Evolutionary conservation across 2,113 vertebrate genomes (phyloP).

Genomic region (Romanogobio albipinnatus): DNA sequence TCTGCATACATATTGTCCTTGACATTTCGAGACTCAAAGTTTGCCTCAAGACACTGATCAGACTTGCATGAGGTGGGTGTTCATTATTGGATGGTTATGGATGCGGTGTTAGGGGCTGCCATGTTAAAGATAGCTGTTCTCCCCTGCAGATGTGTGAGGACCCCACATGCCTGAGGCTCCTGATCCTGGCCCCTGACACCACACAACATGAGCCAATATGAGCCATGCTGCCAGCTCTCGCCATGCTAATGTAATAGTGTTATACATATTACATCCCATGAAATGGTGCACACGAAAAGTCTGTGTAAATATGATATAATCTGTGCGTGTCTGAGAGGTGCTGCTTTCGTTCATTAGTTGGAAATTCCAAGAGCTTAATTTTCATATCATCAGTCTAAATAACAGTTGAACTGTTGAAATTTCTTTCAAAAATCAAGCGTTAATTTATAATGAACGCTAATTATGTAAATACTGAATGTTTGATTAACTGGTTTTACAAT

Average conservation of each 20-base stretch:
- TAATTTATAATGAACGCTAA: too few species aligned
- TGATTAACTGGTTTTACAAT: too few species aligned
- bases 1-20: constrained; percentile 7
- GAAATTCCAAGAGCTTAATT: background rate
- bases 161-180: background rate
- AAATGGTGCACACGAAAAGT: background rate
- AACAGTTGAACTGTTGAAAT: background rate
- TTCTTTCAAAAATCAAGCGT: background rate
- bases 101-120: background rate
- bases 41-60: constrained; percentile 36
- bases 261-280: constrained; percentile 8
- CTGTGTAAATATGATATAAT: constrained; percentile 19
- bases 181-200: background rate
- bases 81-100: constrained; percentile 45
- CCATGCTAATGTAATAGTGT: background rate
- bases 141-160: background rate
- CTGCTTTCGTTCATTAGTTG: background rate
- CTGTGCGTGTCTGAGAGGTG: background rate
- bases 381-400: background rate
- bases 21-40: background rate
- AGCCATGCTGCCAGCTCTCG: background rate
- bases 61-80: constrained; percentile 52
- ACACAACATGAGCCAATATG: constrained; percentile 13
- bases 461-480: too few species aligned
- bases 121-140: constrained; percentile 13